These are phyloP conservation scores for Caenorhabditis inopinata DNA, from an alignment of 1,140 invertebrate genomes.

Conservation along the genomic window DNA sequence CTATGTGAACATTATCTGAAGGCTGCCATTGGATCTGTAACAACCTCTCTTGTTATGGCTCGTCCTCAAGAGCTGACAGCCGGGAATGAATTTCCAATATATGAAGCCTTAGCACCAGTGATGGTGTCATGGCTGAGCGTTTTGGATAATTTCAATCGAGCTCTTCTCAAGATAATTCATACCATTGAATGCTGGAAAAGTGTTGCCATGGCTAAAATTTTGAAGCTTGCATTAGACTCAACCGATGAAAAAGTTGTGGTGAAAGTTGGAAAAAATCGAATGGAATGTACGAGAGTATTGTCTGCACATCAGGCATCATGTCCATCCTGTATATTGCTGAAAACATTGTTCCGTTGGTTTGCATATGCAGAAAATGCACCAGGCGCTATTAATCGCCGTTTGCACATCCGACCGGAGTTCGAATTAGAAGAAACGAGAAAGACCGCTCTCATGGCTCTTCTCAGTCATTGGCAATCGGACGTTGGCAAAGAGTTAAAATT, in stretches of 20 bases:
- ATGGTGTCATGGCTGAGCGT: slow-evolving; percentile 54
- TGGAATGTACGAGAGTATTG: slow-evolving; percentile 3
- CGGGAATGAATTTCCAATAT: slow-evolving; percentile 49
- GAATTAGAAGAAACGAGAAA: slow-evolving; percentile 47
- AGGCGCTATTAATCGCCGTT: background rate
- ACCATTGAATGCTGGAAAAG: slow-evolving; percentile 51
- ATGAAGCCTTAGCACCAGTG: slow-evolving; percentile 53
- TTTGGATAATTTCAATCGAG: slow-evolving; percentile 25
- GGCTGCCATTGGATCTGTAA: slow-evolving; percentile 19
- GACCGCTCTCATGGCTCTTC: slow-evolving; percentile 56
- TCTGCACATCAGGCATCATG: slow-evolving; percentile 16
- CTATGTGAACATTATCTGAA: background rate
- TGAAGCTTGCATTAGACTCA: slow-evolving; percentile 59
- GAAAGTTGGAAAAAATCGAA: slow-evolving; percentile 37
- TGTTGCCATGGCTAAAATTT: slow-evolving; percentile 51
- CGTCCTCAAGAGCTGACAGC: slow-evolving; percentile 43
- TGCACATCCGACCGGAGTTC: background rate
- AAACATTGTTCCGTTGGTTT: slow-evolving; percentile 24
- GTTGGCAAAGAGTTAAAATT: slow-evolving; percentile 30
- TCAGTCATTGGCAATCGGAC: slow-evolving; percentile 63
- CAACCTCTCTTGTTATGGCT: slow-evolving; percentile 30
- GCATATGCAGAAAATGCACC: background rate
- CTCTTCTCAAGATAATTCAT: slow-evolving; percentile 13
- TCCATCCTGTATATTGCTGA: slow-evolving; percentile 24
- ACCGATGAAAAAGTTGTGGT: slow-evolving; percentile 48